phyloP scores from a whole-genome alignment of 2,113 vertebrate genomes.

The Corythoichthys intestinalis region DNA sequence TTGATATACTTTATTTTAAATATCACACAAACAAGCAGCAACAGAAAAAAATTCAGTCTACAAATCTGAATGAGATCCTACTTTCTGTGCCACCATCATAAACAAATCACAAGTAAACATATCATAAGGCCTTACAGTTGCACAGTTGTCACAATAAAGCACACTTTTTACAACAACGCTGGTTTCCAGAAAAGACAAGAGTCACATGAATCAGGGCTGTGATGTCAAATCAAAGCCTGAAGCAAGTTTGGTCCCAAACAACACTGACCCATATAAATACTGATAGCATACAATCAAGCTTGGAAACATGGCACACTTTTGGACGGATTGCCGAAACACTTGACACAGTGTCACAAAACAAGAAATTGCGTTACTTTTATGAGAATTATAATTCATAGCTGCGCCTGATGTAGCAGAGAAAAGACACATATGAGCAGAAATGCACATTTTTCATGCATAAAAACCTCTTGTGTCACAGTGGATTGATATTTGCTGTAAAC shows the following conservation, averaged over 20 bases:
- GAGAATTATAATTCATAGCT: constrained; percentile 12
- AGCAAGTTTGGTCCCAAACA: constrained; percentile 19
- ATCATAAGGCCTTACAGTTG: constrained; percentile 34
- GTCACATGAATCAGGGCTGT: constrained; percentile 4
- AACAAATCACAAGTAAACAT: constrained; percentile 24
- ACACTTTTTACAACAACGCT: constrained; percentile 15
- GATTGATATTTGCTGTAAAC: constrained; percentile 24
- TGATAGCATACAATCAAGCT: constrained; percentile 39
- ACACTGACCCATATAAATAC: constrained; percentile 31
- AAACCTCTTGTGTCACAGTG: background rate
- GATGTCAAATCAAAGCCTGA: constrained; percentile 8
- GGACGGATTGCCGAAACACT: constrained; percentile 14
- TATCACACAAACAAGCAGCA: constrained; percentile 33
- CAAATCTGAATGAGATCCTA: background rate
- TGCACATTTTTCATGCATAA: background rate
- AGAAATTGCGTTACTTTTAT: constrained; percentile 6
- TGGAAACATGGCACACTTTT: constrained; percentile 19
- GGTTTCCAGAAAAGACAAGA: constrained; percentile 6
- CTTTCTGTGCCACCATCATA: constrained; percentile 1
- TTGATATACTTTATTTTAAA: constrained; percentile 47
- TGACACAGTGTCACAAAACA: constrained; percentile 21
- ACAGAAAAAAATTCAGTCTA: constrained; percentile 9
- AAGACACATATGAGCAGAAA: constrained; percentile 10
- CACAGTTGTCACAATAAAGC: constrained; percentile 24
- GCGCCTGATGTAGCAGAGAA: background rate